These are phyloP conservation scores for Drosophila pallidifrons DNA, from an alignment of 1,140 invertebrate species.

Conservation along the genomic window DNA sequence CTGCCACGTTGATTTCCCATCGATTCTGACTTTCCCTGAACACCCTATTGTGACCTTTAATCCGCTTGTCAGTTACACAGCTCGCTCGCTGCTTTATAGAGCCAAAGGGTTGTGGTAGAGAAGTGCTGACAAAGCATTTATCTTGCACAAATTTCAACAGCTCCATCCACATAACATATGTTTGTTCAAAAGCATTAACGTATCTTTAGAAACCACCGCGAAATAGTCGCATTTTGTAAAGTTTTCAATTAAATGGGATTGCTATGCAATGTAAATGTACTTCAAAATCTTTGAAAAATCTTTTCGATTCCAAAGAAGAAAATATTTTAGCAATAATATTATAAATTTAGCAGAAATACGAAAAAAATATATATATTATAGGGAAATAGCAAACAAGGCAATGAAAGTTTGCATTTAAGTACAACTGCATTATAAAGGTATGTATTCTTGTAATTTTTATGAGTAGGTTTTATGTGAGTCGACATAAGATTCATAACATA, in stretches of 20 bases:
- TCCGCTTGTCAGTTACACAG: conserved; percentile 41
- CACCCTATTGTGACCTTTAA: conserved; percentile 28
- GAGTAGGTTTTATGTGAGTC: too few species aligned
- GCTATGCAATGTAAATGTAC: too few species aligned
- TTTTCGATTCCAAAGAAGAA: too few species aligned
- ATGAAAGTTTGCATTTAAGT: conserved; percentile 59
- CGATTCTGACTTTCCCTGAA: conserved; percentile 51
- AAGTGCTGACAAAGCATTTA: conserved; percentile 46
- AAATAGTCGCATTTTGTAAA: neutral
- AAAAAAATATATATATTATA: conserved; percentile 31
- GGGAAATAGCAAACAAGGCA: conserved; percentile 49
- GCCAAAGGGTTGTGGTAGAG: conserved; percentile 12
- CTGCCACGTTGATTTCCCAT: conserved; percentile 60
- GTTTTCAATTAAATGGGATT: too few species aligned
- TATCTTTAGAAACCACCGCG: neutral
- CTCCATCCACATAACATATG: neutral
- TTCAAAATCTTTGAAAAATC: too few species aligned
- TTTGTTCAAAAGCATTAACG: neutral
- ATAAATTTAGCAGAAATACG: too few species aligned
- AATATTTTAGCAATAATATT: too few species aligned
- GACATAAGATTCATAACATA: neutral
- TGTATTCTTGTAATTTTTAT: neutral
- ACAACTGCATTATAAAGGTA: conserved; percentile 38
- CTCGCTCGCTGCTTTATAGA: neutral
- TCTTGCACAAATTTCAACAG: conserved; percentile 8